Conservation (phyloP, 2,797 vertebrate species). For the Myiothlypis coronata region DNA sequence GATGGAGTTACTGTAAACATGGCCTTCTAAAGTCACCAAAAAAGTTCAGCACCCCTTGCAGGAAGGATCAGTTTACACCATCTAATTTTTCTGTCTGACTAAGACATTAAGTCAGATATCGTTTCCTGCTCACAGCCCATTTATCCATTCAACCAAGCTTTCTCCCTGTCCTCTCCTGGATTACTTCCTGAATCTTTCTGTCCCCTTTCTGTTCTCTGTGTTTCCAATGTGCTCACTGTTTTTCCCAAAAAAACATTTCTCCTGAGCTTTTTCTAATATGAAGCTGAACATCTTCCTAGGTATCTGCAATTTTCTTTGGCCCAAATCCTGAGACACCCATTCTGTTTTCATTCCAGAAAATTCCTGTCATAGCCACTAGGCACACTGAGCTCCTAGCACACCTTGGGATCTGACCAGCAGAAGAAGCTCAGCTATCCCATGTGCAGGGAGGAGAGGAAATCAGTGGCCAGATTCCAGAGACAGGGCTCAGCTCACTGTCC, state of each 20-base stretch:
- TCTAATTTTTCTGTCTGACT: constrained; percentile 76
- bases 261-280: neutral
- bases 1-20: constrained; percentile 68
- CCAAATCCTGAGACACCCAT: neutral
- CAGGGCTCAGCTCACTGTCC: neutral
- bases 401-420: neutral
- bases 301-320: neutral
- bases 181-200: neutral
- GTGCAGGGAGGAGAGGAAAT: neutral
- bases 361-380: neutral
- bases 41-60: constrained; percentile 68
- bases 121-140: constrained; percentile 58
- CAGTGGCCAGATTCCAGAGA: neutral
- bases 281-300: neutral
- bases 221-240: neutral
- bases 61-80: constrained; percentile 68
- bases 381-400: neutral
- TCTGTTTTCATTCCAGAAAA: neutral
- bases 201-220: neutral
- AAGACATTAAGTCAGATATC: constrained; percentile 70
- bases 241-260: neutral
- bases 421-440: neutral
- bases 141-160: constrained; percentile 42
- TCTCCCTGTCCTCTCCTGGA: neutral
- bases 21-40: constrained; percentile 72